A percentile compares a stretch with the other conserved stretches of the same genome.
Conservation (phyloP, 2,113 vertebrate species). For the Centrocercus urophasianus region DNA sequence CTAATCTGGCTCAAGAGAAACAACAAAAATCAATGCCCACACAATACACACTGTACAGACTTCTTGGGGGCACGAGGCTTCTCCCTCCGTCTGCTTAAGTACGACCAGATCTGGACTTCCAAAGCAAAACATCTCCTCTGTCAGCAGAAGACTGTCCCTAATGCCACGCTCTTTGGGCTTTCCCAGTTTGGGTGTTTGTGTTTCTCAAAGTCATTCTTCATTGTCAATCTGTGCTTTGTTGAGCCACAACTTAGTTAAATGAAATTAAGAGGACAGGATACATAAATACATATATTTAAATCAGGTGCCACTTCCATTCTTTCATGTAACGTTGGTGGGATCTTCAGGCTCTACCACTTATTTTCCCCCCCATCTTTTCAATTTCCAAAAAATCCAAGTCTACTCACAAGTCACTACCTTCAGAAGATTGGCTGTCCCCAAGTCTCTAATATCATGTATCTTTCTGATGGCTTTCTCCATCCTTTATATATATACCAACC, state of each 20-base stretch:
- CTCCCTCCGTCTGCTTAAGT: background rate
- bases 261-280: background rate
- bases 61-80: background rate
- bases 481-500: background rate
- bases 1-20: background rate
- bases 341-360: background rate
- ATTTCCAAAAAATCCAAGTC: background rate
- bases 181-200: background rate
- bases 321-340: background rate
- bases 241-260: background rate
- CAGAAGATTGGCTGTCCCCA: background rate
- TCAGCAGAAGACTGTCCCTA: background rate
- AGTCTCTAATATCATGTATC: background rate
- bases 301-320: too few relatives aligned
- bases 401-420: background rate
- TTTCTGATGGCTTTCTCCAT: background rate
- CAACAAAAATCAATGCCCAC: background rate
- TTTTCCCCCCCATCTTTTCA: rapidly evolving
- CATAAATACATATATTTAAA: background rate
- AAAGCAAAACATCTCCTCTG: background rate
- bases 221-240: background rate
- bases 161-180: background rate
- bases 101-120: background rate
- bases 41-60: background rate
- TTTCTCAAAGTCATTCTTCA: background rate